These are phyloP conservation scores for Siphamia tubifer DNA, from an alignment of 2,113 vertebrate species.

Conservation along the genomic window DNA sequence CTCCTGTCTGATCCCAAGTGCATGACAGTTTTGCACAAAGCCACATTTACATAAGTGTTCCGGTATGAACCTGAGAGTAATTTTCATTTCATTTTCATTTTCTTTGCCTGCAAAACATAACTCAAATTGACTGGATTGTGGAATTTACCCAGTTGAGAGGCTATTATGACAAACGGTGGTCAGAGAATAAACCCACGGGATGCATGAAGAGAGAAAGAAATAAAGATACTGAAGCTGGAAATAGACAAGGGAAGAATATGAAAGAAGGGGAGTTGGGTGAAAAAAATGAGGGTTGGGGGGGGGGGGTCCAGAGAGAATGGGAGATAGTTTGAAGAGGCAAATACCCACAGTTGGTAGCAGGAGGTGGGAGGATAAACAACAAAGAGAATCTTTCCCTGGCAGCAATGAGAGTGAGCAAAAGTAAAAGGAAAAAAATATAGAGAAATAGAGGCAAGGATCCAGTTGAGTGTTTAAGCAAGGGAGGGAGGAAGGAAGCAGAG, in stretches of 20 bases:
- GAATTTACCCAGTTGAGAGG: background rate
- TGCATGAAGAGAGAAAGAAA: background rate
- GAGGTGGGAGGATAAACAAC: slow-evolving; percentile 56
- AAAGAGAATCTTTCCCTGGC: slow-evolving; percentile 39
- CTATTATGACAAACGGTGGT: background rate
- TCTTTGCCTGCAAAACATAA: slow-evolving; percentile 1
- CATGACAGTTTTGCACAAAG: slow-evolving; percentile 7
- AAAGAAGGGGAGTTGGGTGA: background rate
- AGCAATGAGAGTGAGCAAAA: slow-evolving; percentile 33
- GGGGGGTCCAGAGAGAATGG: slow-evolving; percentile 37
- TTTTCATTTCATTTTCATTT: slow-evolving; percentile 7
- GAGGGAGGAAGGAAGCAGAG: slow-evolving; percentile 35
- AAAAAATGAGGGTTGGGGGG: background rate
- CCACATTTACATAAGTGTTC: slow-evolving; percentile 19
- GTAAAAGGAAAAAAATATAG: slow-evolving; percentile 23
- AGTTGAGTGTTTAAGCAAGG: slow-evolving; percentile 53
- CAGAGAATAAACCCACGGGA: slow-evolving; percentile 8
- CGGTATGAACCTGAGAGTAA: slow-evolving; percentile 12
- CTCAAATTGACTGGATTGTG: background rate
- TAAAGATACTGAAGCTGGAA: background rate
- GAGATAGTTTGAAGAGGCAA: slow-evolving; percentile 53
- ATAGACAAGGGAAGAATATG: background rate
- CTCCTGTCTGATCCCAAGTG: slow-evolving; percentile 2
- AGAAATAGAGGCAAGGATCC: slow-evolving; percentile 23
- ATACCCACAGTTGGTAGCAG: slow-evolving; percentile 49